Percentiles rank a stretch among this genome's conserved stretches.
Conservation (phyloP, 2,888 invertebrate species). For the Tenthredo distinguenda region DNA sequence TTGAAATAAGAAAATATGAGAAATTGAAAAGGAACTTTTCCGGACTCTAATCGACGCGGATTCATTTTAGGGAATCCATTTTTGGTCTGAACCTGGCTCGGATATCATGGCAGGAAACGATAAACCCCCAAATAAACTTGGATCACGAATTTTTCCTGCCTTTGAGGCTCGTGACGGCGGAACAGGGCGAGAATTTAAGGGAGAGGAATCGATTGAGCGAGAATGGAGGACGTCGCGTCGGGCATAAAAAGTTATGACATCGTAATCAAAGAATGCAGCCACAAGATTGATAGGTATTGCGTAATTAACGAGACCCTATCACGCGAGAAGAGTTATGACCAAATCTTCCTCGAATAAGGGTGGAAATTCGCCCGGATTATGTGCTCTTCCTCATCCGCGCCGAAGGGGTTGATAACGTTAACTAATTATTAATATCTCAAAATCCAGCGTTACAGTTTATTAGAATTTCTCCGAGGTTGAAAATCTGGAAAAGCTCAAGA, state of each 20-base stretch:
- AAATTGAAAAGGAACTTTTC: not conserved
- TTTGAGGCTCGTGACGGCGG: not conserved
- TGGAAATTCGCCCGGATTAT: constrained; percentile 2
- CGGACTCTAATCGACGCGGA: not conserved
- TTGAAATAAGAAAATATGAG: not conserved
- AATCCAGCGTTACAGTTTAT: not conserved
- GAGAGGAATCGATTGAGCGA: not conserved
- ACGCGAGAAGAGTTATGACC: constrained; percentile 28
- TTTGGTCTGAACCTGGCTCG: not conserved
- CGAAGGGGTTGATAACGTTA: not conserved
- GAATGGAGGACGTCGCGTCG: not conserved
- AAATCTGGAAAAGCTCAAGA: not conserved
- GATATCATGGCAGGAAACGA: not conserved
- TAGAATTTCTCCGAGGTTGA: not conserved
- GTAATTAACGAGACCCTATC: constrained; percentile 31
- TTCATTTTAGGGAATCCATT: not conserved
- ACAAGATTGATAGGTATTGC: constrained; percentile 56
- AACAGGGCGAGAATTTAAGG: not conserved
- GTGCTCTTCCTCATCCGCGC: not conserved
- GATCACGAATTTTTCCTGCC: not conserved
- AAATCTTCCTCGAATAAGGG: not conserved
- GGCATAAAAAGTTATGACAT: constrained; percentile 55
- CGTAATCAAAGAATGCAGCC: constrained; percentile 55
- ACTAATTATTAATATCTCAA: not conserved
- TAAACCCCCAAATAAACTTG: not conserved